Evolutionary conservation across 2,888 invertebrate species (phyloP), one percentile per base, ranked within the genome.

Genomic region (Plagiodera versicolora): DNA sequence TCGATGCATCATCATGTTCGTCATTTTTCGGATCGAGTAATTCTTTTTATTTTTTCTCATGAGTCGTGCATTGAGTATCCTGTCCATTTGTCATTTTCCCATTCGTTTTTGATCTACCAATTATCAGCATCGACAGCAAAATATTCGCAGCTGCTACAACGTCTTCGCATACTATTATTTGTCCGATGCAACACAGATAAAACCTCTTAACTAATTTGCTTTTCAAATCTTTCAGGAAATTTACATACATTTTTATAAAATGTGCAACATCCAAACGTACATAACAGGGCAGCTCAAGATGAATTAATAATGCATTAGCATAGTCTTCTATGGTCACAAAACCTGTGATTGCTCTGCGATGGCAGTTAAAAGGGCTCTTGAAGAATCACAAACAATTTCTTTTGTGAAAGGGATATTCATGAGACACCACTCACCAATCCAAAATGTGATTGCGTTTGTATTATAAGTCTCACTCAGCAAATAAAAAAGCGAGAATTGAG

Each of bases 171-270:
- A 53, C n/a, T 16, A 53, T 19, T 10, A 53, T 14, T 30, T 51
- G 51, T 11, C 35, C 35, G n/a, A 51, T n/a, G 11, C n/a, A 16
- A 30, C 19, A 17, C 52, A 52, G 39, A 24, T n/a, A 52, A n/a
- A 52, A 19, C 11, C 14, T 1, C 19, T 20, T 39, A 8, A 52
- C 44, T 11, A 20, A 17, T 19, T 52, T 52, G 11, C 16, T 51
- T 11, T 6, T n/a, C 0, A 9, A 6, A n/a, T n/a, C n/a, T 39
- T 52, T 52, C 9, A 10, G 11, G 19, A 44, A 52, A 10, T n/a
- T 24, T 39, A 24, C 52, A 39, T 52, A 52, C 18, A 52, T 52
- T 39, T 52, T 52, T 1, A 52, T 52, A 8, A 52, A 52, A 19
- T 52, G 52, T 9, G 44, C 52, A 6, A 39, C 52, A 17, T 52